Evolutionary conservation across 1,140 invertebrate genomes (phyloP).

Genomic region (Halyomorpha halys): DNA sequence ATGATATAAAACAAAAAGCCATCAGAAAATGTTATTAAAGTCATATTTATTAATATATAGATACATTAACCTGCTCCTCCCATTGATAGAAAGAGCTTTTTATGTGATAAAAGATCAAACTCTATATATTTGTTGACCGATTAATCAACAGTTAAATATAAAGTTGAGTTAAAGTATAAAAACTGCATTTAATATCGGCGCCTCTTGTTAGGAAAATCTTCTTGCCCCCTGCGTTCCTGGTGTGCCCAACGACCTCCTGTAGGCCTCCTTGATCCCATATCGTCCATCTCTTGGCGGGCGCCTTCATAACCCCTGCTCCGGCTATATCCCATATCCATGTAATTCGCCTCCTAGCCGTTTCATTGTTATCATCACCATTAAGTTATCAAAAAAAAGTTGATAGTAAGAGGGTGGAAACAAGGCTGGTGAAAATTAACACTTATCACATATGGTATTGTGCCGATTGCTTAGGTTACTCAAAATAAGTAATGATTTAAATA

Average conservation of each 20-base stretch:
- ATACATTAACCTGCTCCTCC: too few species aligned
- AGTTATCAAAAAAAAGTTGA: background rate
- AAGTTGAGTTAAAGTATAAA: too few species aligned
- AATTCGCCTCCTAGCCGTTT: constrained; percentile 28
- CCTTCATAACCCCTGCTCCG: constrained; percentile 23
- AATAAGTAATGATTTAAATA: too few species aligned
- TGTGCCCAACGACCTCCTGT: constrained; percentile 20
- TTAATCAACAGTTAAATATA: too few species aligned
- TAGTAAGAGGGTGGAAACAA: background rate
- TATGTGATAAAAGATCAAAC: too few species aligned
- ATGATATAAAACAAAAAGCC: too few species aligned
- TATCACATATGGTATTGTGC: background rate
- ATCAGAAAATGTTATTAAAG: too few species aligned
- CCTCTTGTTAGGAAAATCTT: constrained; percentile 27
- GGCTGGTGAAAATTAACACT: background rate
- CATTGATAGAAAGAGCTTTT: too few species aligned
- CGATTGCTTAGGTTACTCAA: too few species aligned
- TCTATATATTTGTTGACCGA: too few species aligned
- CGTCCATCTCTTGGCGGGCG: constrained; percentile 15
- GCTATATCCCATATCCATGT: constrained; percentile 27
- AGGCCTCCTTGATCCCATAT: constrained; percentile 22
- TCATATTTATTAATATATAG: too few species aligned
- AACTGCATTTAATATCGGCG: constrained; percentile 25
- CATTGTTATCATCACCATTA: constrained; percentile 4
- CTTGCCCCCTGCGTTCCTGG: constrained; percentile 23